Base-by-base conservation (phyloP, 2,888 invertebrate species). In the Priapulus caudatus region DNA sequence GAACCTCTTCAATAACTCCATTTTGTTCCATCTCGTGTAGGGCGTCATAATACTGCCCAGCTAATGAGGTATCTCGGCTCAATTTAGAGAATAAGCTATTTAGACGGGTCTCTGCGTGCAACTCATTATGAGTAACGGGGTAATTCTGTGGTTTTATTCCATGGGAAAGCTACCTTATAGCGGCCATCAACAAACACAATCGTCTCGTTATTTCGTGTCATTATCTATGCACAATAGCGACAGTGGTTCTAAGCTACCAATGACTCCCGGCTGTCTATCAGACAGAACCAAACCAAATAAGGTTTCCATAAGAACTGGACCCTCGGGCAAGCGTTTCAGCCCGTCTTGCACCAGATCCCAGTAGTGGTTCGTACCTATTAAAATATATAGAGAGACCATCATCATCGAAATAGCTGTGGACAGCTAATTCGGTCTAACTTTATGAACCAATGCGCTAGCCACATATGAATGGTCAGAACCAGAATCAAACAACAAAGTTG, bases 181-280 rank as follows among this genome's bases (percentile, higher is more conserved):
- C 33, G 33, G 10, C n/a, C 33, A 33, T n/a, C 33, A 33, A n/a
- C n/a, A 33, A 33, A 33, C 33, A 33, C n/a, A 33, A 33, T 33
- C 10, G 10, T 33, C 33, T 33, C 10, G n/a, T 33, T 33, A 33
- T n/a, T n/a, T n/a, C n/a, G n/a, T n/a, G n/a, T n/a, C n/a, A n/a
- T n/a, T n/a, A n/a, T n/a, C n/a, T n/a, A n/a, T n/a, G n/a, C n/a
- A n/a, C n/a, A n/a, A n/a, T n/a, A n/a, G n/a, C n/a, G n/a, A n/a
- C n/a, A n/a, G n/a, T n/a, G n/a, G n/a, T n/a, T n/a, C n/a, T n/a
- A n/a, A n/a, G n/a, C n/a, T n/a, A n/a, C n/a, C 33, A 33, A 33
- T 33, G 10, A 33, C 33, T 33, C 33, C 33, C 10, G 10, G 10
- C 10, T 10, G 10, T 10, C 33, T 10, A n/a, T n/a, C 33, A 33